phyloP scores from a whole-genome alignment of 2,797 vertebrate genomes.

The Phaenicophaeus curvirostris region DNA sequence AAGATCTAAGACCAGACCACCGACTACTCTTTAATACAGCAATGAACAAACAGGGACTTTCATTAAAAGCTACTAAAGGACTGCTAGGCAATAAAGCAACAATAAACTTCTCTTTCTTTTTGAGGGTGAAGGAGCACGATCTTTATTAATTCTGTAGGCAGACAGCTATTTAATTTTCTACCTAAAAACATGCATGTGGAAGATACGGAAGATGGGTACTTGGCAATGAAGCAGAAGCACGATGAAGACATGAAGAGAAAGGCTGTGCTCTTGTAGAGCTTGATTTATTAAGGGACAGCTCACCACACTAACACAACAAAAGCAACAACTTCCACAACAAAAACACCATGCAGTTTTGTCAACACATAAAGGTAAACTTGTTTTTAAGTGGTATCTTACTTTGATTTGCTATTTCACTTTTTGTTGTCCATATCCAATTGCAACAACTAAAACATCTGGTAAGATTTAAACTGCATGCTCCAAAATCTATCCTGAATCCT shows the following conservation, averaged over 20 bases:
- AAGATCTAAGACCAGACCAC: not conserved
- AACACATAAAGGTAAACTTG: slow-evolving; percentile 2
- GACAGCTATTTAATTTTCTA: not conserved
- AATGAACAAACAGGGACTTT: not conserved
- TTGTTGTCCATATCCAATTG: not conserved
- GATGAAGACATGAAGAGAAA: not conserved
- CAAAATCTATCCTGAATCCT: not conserved
- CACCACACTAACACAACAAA: not conserved
- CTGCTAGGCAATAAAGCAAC: not conserved
- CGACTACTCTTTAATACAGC: not conserved
- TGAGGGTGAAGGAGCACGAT: not conserved
- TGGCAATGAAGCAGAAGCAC: not conserved
- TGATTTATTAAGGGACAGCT: slow-evolving; percentile 7
- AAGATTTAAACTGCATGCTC: not conserved
- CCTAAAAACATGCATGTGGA: not conserved
- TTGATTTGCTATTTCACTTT: not conserved
- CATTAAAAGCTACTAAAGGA: not conserved
- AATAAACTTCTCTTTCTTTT: not conserved
- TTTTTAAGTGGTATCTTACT: not conserved
- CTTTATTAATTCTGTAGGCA: not conserved
- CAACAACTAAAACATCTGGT: not conserved
- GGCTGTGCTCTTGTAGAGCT: not conserved
- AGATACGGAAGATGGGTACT: not conserved
- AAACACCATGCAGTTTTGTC: slow-evolving; percentile 16
- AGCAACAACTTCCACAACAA: not conserved